phyloP scores from a whole-genome alignment of 2,888 invertebrate genomes.

The Eristalis pertinax region DNA sequence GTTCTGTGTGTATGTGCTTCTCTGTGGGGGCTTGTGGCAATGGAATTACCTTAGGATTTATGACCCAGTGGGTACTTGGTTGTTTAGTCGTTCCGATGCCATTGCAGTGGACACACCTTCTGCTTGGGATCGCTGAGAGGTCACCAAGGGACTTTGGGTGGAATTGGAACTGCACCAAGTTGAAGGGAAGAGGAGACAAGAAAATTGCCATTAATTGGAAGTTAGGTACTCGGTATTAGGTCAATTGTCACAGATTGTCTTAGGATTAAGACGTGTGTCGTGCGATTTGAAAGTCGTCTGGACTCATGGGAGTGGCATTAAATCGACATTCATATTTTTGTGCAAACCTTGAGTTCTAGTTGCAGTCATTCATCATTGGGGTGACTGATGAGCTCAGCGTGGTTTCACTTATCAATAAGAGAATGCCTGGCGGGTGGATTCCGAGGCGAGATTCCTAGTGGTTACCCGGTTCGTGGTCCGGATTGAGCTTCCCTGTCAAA shows the following conservation, averaged over 20 bases:
- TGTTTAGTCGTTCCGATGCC: not conserved
- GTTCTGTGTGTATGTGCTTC: not conserved
- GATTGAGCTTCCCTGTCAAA: too few species aligned
- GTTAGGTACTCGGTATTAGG: not conserved
- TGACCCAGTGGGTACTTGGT: slow-evolving; percentile 8
- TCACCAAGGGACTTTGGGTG: not conserved
- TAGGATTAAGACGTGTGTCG: not conserved
- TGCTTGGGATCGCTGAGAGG: not conserved
- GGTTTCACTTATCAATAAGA: not conserved
- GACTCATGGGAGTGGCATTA: not conserved
- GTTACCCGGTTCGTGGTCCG: too few species aligned
- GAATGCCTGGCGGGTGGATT: too few species aligned
- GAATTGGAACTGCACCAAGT: not conserved
- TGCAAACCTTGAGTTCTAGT: not conserved
- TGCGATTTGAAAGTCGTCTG: not conserved
- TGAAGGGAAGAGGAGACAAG: not conserved
- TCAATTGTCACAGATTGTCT: not conserved
- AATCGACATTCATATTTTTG: not conserved
- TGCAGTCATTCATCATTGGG: too few species aligned
- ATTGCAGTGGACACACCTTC: slow-evolving; percentile 29
- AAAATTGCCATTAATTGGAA: not conserved
- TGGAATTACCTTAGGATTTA: slow-evolving; percentile 25
- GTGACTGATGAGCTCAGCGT: too few species aligned
- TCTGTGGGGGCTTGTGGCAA: slow-evolving; percentile 1
- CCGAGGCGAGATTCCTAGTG: too few species aligned